A percentile compares a stretch with the other conserved stretches of the same genome.
phyloP scores from a whole-genome alignment of 1,140 invertebrate genomes.

The Trichonephila clavipes region DNA sequence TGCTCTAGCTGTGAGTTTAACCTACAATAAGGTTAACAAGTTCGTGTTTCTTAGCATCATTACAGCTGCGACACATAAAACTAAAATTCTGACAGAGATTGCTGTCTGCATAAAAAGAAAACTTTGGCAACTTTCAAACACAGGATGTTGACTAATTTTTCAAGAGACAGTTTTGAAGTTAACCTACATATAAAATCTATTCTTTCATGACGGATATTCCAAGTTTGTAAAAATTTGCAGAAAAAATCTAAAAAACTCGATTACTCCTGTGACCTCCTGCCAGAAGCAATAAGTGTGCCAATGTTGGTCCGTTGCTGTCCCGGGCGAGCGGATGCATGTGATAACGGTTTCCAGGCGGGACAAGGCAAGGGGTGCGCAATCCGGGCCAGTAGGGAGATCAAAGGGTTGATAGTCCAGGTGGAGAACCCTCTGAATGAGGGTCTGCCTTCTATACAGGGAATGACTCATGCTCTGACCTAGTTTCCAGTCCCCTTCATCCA shows the following conservation, averaged over 20 bases:
- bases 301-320: constrained; percentile 5
- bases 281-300: constrained; percentile 48
- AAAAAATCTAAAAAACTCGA: constrained; percentile 8
- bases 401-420: constrained; percentile 71
- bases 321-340: constrained; percentile 11
- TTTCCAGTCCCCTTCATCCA: constrained; percentile 46
- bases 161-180: not conserved
- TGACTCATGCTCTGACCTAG: constrained; percentile 61
- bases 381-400: constrained; percentile 63
- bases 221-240: constrained; percentile 8
- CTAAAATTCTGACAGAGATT: no score
- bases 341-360: constrained; percentile 54
- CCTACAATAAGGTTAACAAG: no score
- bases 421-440: constrained; percentile 29
- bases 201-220: not conserved
- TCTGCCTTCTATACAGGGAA: constrained; percentile 19
- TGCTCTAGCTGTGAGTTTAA: no score
- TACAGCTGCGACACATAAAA: no score
- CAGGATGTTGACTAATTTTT: not conserved
- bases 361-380: constrained; percentile 36
- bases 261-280: not conserved
- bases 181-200: constrained; percentile 46
- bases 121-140: not conserved
- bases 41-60: no score
- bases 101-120: not conserved